Evolutionary conservation across 1,140 invertebrate species (phyloP).

Genomic region (Drosophila carrolli): DNA sequence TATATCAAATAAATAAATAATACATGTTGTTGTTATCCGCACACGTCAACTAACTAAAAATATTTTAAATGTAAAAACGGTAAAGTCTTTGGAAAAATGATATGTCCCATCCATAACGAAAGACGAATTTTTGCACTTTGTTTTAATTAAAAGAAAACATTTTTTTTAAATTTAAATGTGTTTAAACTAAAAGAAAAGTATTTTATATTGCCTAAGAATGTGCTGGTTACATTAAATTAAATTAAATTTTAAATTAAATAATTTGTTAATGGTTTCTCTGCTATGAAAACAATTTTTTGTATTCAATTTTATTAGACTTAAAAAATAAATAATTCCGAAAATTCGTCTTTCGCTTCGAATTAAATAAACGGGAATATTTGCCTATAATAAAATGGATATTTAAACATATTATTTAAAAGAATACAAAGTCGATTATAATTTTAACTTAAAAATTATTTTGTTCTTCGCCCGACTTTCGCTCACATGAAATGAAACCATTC

Average conservation of each 20-base stretch:
- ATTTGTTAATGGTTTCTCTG: too few species aligned
- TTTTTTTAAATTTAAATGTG: background rate
- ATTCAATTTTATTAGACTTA: background rate
- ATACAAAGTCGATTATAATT: slow-evolving; percentile 3
- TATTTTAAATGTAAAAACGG: slow-evolving; percentile 7
- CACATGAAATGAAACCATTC: slow-evolving; percentile 7
- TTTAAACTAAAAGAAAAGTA: background rate
- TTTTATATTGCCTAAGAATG: background rate
- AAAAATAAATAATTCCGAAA: background rate
- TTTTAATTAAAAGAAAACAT: background rate
- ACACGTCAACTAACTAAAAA: slow-evolving; percentile 8
- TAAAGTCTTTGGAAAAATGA: background rate
- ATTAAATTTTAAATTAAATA: too few species aligned
- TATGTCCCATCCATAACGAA: background rate
- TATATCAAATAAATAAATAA: slow-evolving; percentile 22
- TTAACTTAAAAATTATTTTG: background rate
- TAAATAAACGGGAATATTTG: background rate
- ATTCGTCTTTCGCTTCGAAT: background rate
- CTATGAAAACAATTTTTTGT: background rate
- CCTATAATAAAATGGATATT: background rate
- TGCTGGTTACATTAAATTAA: too few species aligned
- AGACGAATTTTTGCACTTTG: background rate
- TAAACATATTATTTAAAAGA: slow-evolving; percentile 8
- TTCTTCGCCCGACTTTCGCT: slow-evolving; percentile 7
- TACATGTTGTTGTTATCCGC: slow-evolving; percentile 13